Evolutionary conservation across 2,797 vertebrate genomes (phyloP), one percentile per base, ranked within the genome.

Genomic region (Rhincodon typus): DNA sequence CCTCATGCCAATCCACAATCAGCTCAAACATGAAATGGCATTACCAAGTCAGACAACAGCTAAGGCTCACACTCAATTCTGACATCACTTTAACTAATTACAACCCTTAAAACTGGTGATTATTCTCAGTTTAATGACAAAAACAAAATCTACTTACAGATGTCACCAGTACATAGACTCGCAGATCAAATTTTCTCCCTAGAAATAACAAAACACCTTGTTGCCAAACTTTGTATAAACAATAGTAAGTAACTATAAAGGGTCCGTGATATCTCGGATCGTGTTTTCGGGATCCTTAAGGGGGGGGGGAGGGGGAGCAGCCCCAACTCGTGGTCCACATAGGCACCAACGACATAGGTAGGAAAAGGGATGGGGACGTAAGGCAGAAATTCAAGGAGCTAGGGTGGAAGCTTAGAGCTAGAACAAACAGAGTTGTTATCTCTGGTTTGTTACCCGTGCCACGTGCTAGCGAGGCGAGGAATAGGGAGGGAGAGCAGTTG

Each of bases 161-260:
- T 96, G 98, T 98, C 38, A 98, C 98, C 95, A 98, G 97, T 96
- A 99, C 98, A 5, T 98, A 99, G 84, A 99, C 98, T 79, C 98
- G 98, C 96, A 99, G 96, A 97, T 99, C 98, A 98, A 99, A 98
- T 96, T 99, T 99, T 91, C 98, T 98, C 27, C 98, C 98, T 98
- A 96, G 0, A 3, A 96, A 95, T 87, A 50, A 69, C 96, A 84
- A 95, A 96, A 96, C 46, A 34, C 70, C 74, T 91, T 5, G 38
- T 79, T 96, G 96, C n/a, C 38, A 84, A 96, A 30, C 25, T 2
- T 19, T 57, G 38, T 46, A 19, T 19, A 46, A 77, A 74, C 27
- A 69, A 67, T 66, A 0, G 30, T 34, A 34, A 5, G 30, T 62
- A 90, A 90, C 34, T 90, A 13, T 30, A 30, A 90, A 57, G 12